Percentiles rank a stretch among this genome's conserved stretches.
These are phyloP conservation scores for Mechanitis messenoides DNA, from an alignment of 2,888 invertebrate species.

Conservation along the genomic window DNA sequence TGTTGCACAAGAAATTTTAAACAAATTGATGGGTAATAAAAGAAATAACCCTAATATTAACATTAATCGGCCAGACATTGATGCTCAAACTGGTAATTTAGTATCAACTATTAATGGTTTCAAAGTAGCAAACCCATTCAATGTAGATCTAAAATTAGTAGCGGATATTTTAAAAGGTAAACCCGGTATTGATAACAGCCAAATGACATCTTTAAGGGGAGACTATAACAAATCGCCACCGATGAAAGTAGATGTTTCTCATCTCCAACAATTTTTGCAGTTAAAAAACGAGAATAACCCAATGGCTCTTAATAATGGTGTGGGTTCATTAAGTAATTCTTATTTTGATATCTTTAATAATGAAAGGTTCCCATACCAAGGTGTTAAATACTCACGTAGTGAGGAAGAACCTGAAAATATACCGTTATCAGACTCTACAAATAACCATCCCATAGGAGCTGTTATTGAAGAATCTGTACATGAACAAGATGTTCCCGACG, in stretches of 20 bases:
- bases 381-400: slow-evolving; percentile 67
- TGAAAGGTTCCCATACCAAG: slow-evolving; percentile 60
- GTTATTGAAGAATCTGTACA: slow-evolving; percentile 62
- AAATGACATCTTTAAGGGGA: slow-evolving; percentile 51
- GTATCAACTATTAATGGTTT: slow-evolving; percentile 68
- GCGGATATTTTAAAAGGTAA: slow-evolving; percentile 70
- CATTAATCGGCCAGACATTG: slow-evolving; percentile 48
- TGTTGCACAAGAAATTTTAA: slow-evolving; percentile 54
- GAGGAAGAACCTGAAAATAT: slow-evolving; percentile 69
- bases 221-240: slow-evolving; percentile 52
- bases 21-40: slow-evolving; percentile 55
- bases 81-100: slow-evolving; percentile 44
- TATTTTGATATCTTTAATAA: slow-evolving; percentile 58
- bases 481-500: slow-evolving; percentile 49
- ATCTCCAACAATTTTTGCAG: slow-evolving; percentile 51
- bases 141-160: slow-evolving; percentile 67
- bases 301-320: slow-evolving; percentile 45
- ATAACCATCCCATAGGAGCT: slow-evolving; percentile 66
- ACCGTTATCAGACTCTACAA: slow-evolving; percentile 63
- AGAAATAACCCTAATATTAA: slow-evolving; percentile 42
- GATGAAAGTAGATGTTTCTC: slow-evolving; percentile 56
- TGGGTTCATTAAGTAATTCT: slow-evolving; percentile 47
- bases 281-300: slow-evolving; percentile 57
- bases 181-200: slow-evolving; percentile 52
- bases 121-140: slow-evolving; percentile 72